These are phyloP conservation scores for Hydroisotoma schaefferi DNA, from an alignment of 2,888 invertebrate genomes.

Conservation along the genomic window DNA sequence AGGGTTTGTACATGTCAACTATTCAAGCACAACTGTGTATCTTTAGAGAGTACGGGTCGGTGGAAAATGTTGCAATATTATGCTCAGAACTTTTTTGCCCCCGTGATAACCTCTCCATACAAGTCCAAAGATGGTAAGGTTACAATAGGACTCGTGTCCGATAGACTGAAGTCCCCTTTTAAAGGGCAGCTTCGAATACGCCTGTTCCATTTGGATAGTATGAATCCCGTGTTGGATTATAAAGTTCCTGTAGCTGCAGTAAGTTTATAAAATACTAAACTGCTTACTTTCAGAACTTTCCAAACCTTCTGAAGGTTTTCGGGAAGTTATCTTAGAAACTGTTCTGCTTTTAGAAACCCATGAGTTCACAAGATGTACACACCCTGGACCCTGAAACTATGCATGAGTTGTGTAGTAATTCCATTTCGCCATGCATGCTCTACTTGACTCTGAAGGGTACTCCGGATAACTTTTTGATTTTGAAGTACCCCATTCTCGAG, in stretches of 20 bases:
- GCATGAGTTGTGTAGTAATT: constrained; percentile 15
- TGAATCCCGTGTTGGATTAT: constrained; percentile 18
- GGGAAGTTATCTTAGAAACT: background rate
- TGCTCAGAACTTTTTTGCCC: constrained; percentile 78
- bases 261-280: constrained; percentile 1
- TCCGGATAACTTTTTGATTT: constrained; percentile 67
- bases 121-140: constrained; percentile 36
- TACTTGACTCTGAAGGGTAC: constrained; percentile 22
- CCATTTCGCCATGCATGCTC: background rate
- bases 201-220: constrained; percentile 22
- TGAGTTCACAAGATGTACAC: constrained; percentile 12
- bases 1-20: background rate
- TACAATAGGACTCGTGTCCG: constrained; percentile 23
- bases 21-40: background rate
- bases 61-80: constrained; percentile 92
- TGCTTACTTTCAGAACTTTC: background rate
- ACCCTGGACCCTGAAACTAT: too few species aligned
- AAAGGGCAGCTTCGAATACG: constrained; percentile 15
- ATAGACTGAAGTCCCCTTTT: constrained; percentile 1
- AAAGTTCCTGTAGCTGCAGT: constrained; percentile 12
- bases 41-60: constrained; percentile 66
- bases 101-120: constrained; percentile 61
- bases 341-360: background rate
- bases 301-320: background rate
- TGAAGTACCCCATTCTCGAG: constrained; percentile 50